Evolutionary conservation across 2,797 vertebrate genomes (phyloP), one percentile per base, ranked within the genome.

Genomic region (Muscicapa comitata): DNA sequence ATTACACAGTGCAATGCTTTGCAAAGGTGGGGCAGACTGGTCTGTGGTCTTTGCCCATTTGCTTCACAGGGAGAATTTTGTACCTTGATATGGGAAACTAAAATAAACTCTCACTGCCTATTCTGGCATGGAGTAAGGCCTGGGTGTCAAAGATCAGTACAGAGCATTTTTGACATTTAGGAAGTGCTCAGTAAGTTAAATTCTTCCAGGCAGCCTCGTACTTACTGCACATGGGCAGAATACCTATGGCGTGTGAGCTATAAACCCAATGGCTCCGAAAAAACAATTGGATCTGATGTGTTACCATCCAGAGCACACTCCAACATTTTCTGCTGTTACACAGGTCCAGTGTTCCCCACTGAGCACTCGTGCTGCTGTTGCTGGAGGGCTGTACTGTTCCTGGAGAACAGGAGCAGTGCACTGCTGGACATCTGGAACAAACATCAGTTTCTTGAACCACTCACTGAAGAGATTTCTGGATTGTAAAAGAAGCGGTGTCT

Each of bases 311-410:
- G 66, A 71, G 53, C 4, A 2, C 33, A 51, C 15, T 35, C 29
- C 3, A 6, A 26, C 28, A 47, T 84, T 90, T 83, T 81, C 35
- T 31, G 17, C 73, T 14, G 4, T 47, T 68, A 8, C 50, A 37
- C 3, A 18, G 42, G 42, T 58, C 29, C 42, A 37, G 42, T 0
- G 0, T 16, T 71, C 19, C 53, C 29, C 16, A 17, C 23, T 11
- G n/a, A 86, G 50, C 29, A 12, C 1, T 1, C 0, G 0, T 0
- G 0, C n/a, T 78, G 42, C 20, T 25, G 2, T 78, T 58, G 88
- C 90, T 93, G 83, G 70, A 96, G 86, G 83, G 73, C 58, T 95
- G 65, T 84, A 61, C 79, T 84, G 38, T 93, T 92, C 90, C 53
- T 42, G 35, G 23, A 72, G 42, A 88, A 6, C 15, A 77, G 55